phyloP scores from a whole-genome alignment of 2,888 invertebrate genomes.

The Agrochola litura region DNA sequence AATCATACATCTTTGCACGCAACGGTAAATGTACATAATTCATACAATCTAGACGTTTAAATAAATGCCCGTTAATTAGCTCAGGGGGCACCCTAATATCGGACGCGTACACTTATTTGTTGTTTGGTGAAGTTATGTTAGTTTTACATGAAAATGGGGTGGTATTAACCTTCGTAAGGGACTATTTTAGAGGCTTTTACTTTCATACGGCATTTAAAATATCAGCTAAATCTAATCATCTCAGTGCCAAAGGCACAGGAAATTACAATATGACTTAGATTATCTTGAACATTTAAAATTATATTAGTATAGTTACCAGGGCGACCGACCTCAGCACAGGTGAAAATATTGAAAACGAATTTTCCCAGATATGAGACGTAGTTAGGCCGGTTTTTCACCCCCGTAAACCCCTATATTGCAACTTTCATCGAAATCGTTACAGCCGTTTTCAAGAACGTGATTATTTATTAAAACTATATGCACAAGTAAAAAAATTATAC shows the following conservation, averaged over 20 bases:
- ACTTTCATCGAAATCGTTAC: too few relatives aligned
- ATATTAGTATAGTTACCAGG: too few relatives aligned
- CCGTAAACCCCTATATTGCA: too few relatives aligned
- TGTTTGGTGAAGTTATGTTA: slow-evolving; percentile 24
- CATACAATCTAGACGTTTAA: slow-evolving; percentile 41
- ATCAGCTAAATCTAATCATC: not conserved
- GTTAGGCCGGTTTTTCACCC: too few relatives aligned
- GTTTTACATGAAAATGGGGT: slow-evolving; percentile 34
- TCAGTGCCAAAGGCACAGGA: not conserved
- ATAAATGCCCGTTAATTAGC: slow-evolving; percentile 35
- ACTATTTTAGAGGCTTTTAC: not conserved
- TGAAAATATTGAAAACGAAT: too few relatives aligned
- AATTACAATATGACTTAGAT: not conserved
- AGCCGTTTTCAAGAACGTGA: too few relatives aligned
- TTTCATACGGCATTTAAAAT: not conserved
- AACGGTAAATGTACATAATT: slow-evolving; percentile 12
- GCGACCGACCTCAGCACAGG: too few relatives aligned
- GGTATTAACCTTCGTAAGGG: not conserved
- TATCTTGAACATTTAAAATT: too few relatives aligned
- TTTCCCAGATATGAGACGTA: too few relatives aligned
- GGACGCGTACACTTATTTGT: slow-evolving; percentile 13
- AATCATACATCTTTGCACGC: slow-evolving; percentile 44
- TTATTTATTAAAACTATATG: too few relatives aligned
- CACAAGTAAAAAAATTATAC: too few relatives aligned
- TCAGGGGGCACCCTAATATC: not conserved